These are phyloP conservation scores for Carassius carassius DNA, from an alignment of 2,113 vertebrate genomes.

Conservation along the genomic window DNA sequence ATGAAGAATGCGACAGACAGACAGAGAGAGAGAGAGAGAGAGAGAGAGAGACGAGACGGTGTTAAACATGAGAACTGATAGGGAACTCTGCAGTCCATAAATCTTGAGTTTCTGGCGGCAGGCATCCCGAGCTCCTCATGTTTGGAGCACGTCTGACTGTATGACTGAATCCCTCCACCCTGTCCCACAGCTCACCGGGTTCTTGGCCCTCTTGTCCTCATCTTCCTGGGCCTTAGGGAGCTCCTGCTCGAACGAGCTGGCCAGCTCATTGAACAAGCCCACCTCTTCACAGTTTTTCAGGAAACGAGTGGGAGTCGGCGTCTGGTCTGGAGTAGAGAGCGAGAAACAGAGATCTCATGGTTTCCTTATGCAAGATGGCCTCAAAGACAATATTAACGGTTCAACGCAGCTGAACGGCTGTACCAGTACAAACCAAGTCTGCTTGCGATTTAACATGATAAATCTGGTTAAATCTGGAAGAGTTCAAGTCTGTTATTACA, in stretches of 20 bases:
- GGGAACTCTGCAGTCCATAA: conserved; percentile 45
- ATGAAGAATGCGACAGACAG: conserved; percentile 15
- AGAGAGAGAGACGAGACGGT: conserved; percentile 22
- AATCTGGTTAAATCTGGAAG: background rate
- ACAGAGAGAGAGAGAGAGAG: conserved; percentile 30
- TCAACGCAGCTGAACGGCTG: background rate
- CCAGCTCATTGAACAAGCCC: conserved; percentile 95
- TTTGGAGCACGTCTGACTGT: conserved; percentile 32
- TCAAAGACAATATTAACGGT: conserved; percentile 36
- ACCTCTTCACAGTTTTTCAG: conserved; percentile 98
- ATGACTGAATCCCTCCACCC: conserved; percentile 41
- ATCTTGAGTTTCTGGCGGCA: conserved; percentile 46
- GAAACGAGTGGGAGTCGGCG: conserved; percentile 96
- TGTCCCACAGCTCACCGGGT: conserved; percentile 69
- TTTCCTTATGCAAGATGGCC: conserved; percentile 49
- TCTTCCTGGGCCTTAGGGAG: conserved; percentile 92
- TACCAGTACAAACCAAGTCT: background rate
- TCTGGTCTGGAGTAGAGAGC: conserved; percentile 83
- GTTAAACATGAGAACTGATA: conserved; percentile 48
- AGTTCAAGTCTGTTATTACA: conserved; percentile 12
- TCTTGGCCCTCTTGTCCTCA: conserved; percentile 85
- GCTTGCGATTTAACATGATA: conserved; percentile 18
- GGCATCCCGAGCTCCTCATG: conserved; percentile 39
- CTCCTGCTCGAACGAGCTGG: conserved; percentile 93
- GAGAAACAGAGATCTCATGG: conserved; percentile 52